phyloP scores from a whole-genome alignment of 1,140 invertebrate species.

The Apis laboriosa region DNA sequence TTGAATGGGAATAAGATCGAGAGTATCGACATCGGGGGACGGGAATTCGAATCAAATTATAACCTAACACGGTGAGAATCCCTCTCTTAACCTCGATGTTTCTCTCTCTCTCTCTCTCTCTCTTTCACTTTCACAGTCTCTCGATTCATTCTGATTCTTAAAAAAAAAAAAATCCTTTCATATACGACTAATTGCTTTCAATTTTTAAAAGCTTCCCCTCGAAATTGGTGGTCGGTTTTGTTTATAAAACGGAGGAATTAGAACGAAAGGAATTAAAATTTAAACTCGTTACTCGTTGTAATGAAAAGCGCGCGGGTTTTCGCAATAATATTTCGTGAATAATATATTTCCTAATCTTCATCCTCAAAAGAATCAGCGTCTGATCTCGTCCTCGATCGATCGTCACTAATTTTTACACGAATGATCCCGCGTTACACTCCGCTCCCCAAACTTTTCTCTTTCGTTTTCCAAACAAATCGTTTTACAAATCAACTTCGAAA shows the following conservation, averaged over 20 bases:
- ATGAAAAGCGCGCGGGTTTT: background rate
- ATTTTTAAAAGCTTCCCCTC: background rate
- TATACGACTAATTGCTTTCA: background rate
- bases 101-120: background rate
- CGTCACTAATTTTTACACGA: conserved; percentile 2
- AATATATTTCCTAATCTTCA: background rate
- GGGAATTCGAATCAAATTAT: conserved; percentile 2
- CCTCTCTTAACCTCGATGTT: background rate
- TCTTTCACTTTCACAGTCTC: background rate
- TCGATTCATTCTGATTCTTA: background rate
- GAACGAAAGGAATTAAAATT: background rate
- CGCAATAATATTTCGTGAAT: background rate
- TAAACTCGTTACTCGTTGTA: background rate
- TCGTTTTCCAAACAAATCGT: too few relatives aligned
- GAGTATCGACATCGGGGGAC: background rate
- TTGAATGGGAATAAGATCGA: background rate
- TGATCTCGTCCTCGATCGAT: background rate
- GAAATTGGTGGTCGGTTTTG: background rate
- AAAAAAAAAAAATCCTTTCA: background rate
- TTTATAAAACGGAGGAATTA: background rate
- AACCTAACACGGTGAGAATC: background rate
- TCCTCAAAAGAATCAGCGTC: background rate
- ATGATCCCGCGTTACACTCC: too few relatives aligned
- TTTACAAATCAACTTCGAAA: too few relatives aligned
- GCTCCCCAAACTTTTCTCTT: background rate